phyloP scores from a whole-genome alignment of 2,888 invertebrate species.

The Anoncus sp. region DNA sequence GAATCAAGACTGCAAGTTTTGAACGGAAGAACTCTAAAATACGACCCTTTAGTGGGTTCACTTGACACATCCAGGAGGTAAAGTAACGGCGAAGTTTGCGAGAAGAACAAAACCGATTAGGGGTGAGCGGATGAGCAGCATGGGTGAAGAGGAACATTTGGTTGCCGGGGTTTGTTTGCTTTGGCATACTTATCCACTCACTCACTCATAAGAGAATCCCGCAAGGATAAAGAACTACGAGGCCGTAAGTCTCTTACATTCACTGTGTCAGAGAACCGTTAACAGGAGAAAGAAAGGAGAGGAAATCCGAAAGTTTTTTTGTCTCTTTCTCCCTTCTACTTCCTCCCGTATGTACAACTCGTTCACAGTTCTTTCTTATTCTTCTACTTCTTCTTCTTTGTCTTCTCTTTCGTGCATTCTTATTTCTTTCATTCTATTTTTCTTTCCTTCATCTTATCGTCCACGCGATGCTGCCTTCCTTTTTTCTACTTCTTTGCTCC shows the following conservation, averaged over 20 bases:
- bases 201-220: not conserved
- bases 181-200: not conserved
- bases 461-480: conserved; percentile 26
- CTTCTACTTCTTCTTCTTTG: conserved; percentile 35
- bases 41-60: not conserved
- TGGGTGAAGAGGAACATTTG: not conserved
- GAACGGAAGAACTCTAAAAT: not conserved
- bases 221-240: too few species aligned
- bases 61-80: not conserved
- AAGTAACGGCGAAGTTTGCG: not conserved
- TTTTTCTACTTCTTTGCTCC: conserved; percentile 39
- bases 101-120: not conserved
- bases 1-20: not conserved
- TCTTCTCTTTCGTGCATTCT: too few species aligned
- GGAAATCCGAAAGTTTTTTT: conserved; percentile 16
- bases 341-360: conserved; percentile 9
- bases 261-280: conserved; percentile 1
- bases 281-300: not conserved
- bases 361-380: conserved; percentile 43
- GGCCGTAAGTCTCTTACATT: not conserved
- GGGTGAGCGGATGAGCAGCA: not conserved
- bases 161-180: too few species aligned
- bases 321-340: conserved; percentile 15
- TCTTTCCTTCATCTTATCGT: conserved; percentile 49
- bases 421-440: conserved; percentile 45